These are phyloP conservation scores for Rosalia funebris DNA, from an alignment of 2,888 invertebrate genomes.

Conservation along the genomic window DNA sequence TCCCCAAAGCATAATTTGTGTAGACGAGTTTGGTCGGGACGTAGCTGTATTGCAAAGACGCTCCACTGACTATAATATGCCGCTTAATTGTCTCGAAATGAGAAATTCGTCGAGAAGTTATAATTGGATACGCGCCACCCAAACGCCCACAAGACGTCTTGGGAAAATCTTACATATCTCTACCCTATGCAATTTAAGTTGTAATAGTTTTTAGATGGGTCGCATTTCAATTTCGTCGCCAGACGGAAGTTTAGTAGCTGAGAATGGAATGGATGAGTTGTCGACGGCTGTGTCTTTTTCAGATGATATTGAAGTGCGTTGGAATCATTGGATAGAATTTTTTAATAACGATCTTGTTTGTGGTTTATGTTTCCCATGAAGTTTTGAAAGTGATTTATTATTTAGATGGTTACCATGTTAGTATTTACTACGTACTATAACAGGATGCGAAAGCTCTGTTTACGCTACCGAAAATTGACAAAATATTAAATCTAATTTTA, in stretches of 20 bases:
- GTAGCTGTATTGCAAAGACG: conserved; percentile 62
- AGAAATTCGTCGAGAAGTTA: conserved; percentile 69
- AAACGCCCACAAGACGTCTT: conserved; percentile 50
- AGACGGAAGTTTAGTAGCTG: not conserved
- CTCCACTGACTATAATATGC: conserved; percentile 67
- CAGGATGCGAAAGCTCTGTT: too few species aligned
- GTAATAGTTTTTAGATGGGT: conserved; percentile 28
- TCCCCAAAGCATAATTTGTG: conserved; percentile 68
- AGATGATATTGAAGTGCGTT: too few species aligned
- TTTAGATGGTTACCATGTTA: too few species aligned
- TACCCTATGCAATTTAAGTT: conserved; percentile 43
- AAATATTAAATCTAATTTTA: too few species aligned
- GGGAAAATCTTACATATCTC: conserved; percentile 49
- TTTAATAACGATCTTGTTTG: too few species aligned
- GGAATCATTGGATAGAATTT: too few species aligned
- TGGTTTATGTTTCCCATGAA: too few species aligned
- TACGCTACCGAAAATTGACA: too few species aligned
- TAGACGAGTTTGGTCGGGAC: conserved; percentile 60
- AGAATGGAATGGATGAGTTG: too few species aligned
- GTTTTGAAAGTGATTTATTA: too few species aligned
- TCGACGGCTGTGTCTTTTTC: too few species aligned
- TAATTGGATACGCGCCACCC: conserved; percentile 66
- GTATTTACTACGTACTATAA: too few species aligned
- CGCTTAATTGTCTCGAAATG: conserved; percentile 69
- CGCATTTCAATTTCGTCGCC: conserved; percentile 19